Evolutionary conservation across 2,113 vertebrate species (phyloP).

Genomic region (Lagenorhynchus albirostris): DNA sequence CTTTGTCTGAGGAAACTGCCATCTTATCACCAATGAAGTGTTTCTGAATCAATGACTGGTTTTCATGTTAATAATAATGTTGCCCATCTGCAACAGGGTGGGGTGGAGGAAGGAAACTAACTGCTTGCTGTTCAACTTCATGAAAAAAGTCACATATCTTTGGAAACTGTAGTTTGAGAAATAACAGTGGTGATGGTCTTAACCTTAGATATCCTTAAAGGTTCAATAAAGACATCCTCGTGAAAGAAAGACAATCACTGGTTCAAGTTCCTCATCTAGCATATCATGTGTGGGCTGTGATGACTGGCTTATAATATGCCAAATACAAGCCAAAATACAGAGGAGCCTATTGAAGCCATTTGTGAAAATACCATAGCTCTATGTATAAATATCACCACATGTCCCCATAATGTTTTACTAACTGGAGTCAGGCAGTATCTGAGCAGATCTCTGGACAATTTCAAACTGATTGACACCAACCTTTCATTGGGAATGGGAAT

Average conservation of each 20-base stretch:
- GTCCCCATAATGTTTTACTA: not conserved
- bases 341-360: conserved; percentile 39
- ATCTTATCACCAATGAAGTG: not conserved
- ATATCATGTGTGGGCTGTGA: not conserved
- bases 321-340: not conserved
- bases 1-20: not conserved
- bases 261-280: not conserved
- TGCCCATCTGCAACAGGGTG: not conserved
- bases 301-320: not conserved
- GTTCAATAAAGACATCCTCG: not conserved
- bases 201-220: not conserved
- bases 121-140: not conserved
- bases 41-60: not conserved
- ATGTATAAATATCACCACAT: not conserved
- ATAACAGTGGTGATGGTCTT: not conserved
- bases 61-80: not conserved
- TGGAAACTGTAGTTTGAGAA: not conserved
- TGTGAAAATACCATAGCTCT: conserved; percentile 1
- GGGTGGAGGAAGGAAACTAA: not conserved
- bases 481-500: not conserved
- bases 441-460: not conserved
- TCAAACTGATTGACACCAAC: conserved; percentile 33
- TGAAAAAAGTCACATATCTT: not conserved
- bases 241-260: not conserved
- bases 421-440: not conserved